A percentile compares a stretch with the other conserved stretches of the same genome.
phyloP scores from a whole-genome alignment of 2,888 invertebrate species.

The Pycnomerus fuliginosus region DNA sequence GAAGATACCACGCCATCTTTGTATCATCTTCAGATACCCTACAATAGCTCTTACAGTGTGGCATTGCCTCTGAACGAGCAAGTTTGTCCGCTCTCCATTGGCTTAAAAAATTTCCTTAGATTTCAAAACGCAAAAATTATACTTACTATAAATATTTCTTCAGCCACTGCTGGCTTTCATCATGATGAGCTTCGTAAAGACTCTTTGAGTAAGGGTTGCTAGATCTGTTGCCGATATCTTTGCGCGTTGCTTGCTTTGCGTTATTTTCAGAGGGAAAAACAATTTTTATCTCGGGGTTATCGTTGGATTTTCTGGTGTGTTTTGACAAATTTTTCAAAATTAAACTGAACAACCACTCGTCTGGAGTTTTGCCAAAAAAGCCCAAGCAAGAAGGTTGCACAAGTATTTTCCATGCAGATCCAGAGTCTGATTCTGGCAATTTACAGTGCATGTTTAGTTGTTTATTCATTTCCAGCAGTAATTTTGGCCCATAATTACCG shows the following conservation, averaged over 20 bases:
- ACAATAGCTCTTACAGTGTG: constrained; percentile 1
- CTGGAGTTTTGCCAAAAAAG: not conserved
- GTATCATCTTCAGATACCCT: not conserved
- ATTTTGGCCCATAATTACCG: not conserved
- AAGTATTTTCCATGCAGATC: not conserved
- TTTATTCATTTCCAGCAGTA: not conserved
- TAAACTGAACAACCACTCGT: not conserved
- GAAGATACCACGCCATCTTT: constrained; percentile 2
- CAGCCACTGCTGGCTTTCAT: not conserved
- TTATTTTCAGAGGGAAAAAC: constrained; percentile 6
- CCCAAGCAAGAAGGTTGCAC: constrained; percentile 1
- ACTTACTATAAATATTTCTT: not conserved
- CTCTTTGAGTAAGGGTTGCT: not conserved
- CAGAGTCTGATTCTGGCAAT: not conserved
- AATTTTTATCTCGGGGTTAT: not conserved
- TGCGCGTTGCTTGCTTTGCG: not conserved
- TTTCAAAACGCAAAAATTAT: not conserved
- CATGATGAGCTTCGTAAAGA: not conserved
- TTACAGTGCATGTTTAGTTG: not conserved
- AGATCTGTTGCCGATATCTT: not conserved
- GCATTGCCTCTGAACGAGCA: not conserved
- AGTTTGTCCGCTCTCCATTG: not conserved
- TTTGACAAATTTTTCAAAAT: not conserved
- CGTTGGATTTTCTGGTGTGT: not conserved
- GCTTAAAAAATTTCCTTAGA: not conserved